These are phyloP conservation scores for Platalea minor DNA, from an alignment of 2,797 vertebrate species.

Conservation along the genomic window DNA sequence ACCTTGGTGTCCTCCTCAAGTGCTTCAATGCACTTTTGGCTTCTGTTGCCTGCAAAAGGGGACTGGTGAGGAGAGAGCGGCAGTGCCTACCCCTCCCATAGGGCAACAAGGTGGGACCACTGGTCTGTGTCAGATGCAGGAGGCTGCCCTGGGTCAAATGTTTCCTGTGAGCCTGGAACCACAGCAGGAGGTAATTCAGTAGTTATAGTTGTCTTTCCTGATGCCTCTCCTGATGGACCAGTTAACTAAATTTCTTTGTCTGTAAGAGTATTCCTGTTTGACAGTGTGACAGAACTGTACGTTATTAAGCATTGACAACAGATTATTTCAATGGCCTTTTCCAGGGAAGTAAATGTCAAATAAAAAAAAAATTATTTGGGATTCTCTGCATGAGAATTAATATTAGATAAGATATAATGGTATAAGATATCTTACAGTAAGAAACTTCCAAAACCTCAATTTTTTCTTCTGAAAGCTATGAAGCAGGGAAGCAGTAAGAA, in stretches of 20 bases:
- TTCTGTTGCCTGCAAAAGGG: background rate
- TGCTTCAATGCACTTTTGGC: background rate
- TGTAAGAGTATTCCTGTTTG: rapidly evolving
- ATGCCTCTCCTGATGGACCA: background rate
- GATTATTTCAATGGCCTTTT: background rate
- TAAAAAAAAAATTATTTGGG: background rate
- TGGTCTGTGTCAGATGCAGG: background rate
- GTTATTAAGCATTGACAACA: background rate
- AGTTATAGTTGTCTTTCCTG: background rate
- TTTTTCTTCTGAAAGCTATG: background rate
- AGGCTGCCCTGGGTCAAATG: background rate
- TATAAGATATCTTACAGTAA: background rate
- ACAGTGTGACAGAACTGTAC: background rate
- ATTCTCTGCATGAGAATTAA: background rate
- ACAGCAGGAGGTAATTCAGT: background rate
- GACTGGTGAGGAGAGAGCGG: background rate
- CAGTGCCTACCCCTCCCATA: background rate
- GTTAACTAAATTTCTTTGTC: background rate
- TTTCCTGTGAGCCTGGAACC: background rate
- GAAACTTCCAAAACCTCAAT: background rate
- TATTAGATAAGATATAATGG: background rate
- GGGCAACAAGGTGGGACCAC: background rate
- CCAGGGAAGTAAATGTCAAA: background rate
- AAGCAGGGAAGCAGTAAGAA: background rate
- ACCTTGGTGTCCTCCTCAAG: background rate